Evolutionary conservation across 2,888 invertebrate species (phyloP), one percentile per base, ranked within the genome.

Genomic region (Bimastos eiseni): DNA sequence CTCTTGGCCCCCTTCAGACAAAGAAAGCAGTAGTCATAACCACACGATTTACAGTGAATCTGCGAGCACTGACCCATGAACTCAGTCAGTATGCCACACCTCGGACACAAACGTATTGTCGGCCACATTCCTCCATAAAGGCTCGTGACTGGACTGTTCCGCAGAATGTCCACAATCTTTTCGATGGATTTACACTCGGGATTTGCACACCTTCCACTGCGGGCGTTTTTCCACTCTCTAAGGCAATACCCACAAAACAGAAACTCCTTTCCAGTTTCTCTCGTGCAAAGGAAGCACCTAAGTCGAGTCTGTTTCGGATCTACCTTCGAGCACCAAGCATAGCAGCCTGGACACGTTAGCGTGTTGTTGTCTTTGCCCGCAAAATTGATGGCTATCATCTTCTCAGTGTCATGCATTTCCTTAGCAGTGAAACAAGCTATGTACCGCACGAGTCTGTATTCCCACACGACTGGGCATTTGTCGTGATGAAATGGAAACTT

Each of bases 371-470:
- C 83, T n/a, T 83, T 83, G 83, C 83, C 83, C 13, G n/a, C 17
- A 17, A 33, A 83, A 34, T 83, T 83, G 83, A 83, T 83, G 11
- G 83, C 34, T 34, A 83, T 83, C 17, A n/a, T n/a, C 83, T 83
- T 83, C 34, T 83, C 83, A 24, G 83, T 83, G 83, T 83, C 44
- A n/a, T 83, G 83, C 83, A 83, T 83, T 83, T 83, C 83, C 6
- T 83, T 34, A 11, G 83, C 17, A 17, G 83, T 83, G 83, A 83
- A 83, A 17, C 83, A 83, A 34, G 83, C 83, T 33, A 83, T n/a
- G 83, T 83, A n/a, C 17, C 83, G 83, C 33, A 83, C 83, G 83
- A 83, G 83, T 33, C 83, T n/a, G 34, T 83, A 83, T 1, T 83
- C n/a, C 83, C 83, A 83, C 83, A 34, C 34, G 83, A n/a, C 83